Percentiles rank a stretch among this genome's conserved stretches.
Conservation (phyloP, 2,888 invertebrate genomes). For the Drosophila mulleri region DNA sequence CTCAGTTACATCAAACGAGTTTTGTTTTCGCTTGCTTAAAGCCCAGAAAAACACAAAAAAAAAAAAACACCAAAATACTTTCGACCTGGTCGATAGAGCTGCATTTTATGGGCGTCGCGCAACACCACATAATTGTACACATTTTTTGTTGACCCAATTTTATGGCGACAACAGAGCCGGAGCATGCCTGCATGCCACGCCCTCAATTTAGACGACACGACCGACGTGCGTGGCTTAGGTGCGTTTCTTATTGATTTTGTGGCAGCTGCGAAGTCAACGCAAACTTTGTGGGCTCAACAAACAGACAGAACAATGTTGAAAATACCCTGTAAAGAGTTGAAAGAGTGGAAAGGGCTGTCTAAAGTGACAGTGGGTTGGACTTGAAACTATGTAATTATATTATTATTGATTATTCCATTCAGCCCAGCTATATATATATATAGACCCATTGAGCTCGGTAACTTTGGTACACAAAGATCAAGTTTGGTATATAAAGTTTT, state of each 20-base stretch:
- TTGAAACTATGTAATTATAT: not conserved
- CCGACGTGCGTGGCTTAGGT: conserved; percentile 33
- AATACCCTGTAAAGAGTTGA: conserved; percentile 5
- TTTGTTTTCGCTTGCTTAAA: conserved; percentile 48
- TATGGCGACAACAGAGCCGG: conserved; percentile 39
- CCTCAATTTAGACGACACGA: conserved; percentile 31
- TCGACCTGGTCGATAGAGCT: conserved; percentile 33
- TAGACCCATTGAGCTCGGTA: not conserved
- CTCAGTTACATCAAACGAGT: conserved; percentile 70
- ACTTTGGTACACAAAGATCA: no score
- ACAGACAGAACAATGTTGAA: conserved; percentile 11
- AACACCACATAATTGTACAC: conserved; percentile 68
- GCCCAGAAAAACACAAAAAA: conserved; percentile 13
- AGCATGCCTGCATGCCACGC: conserved; percentile 34
- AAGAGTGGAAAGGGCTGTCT: not conserved
- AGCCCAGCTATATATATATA: not conserved
- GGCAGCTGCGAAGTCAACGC: conserved; percentile 24
- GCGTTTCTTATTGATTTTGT: conserved; percentile 56
- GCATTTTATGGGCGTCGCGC: conserved; percentile 54
- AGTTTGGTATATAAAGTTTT: no score
- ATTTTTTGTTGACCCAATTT: conserved; percentile 75
- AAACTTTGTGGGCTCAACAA: conserved; percentile 33
- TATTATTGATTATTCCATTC: not conserved
- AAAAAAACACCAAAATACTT: conserved; percentile 35
- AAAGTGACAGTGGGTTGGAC: not conserved